Percentiles rank a stretch among this genome's conserved stretches.
Conservation (phyloP, 2,113 vertebrate genomes). For the Cyanoliseus patagonus region DNA sequence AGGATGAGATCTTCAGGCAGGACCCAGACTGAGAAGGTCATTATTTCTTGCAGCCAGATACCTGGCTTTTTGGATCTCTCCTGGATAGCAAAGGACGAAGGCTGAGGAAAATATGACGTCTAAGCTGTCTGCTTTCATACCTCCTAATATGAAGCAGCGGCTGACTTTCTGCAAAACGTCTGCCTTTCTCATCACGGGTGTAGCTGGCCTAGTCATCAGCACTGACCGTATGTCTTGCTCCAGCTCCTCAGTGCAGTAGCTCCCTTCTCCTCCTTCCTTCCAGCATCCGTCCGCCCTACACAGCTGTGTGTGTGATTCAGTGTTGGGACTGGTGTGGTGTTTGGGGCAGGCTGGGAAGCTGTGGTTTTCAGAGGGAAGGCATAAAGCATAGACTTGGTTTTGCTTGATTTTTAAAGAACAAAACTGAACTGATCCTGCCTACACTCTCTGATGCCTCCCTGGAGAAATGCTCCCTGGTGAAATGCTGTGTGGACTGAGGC, state of each 20-base stretch:
- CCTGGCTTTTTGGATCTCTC: background rate
- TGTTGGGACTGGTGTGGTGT: background rate
- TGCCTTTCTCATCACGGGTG: constrained; percentile 37
- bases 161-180: constrained; percentile 32
- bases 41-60: background rate
- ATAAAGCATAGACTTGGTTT: background rate
- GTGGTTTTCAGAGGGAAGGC: background rate
- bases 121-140: background rate
- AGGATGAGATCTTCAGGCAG: background rate
- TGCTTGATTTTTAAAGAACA: background rate
- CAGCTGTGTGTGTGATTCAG: background rate
- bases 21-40: background rate
- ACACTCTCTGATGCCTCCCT: accelerated
- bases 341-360: background rate
- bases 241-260: background rate
- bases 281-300: accelerated
- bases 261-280: background rate
- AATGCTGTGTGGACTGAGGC: background rate
- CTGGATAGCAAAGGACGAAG: background rate
- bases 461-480: background rate
- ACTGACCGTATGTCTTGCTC: background rate
- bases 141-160: background rate
- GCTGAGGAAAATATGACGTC: background rate
- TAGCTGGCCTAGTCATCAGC: background rate
- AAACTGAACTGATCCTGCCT: background rate